Evolutionary conservation across 2,113 vertebrate genomes (phyloP), one percentile per base, ranked within the genome.

Genomic region (Clarias batrachus): DNA sequence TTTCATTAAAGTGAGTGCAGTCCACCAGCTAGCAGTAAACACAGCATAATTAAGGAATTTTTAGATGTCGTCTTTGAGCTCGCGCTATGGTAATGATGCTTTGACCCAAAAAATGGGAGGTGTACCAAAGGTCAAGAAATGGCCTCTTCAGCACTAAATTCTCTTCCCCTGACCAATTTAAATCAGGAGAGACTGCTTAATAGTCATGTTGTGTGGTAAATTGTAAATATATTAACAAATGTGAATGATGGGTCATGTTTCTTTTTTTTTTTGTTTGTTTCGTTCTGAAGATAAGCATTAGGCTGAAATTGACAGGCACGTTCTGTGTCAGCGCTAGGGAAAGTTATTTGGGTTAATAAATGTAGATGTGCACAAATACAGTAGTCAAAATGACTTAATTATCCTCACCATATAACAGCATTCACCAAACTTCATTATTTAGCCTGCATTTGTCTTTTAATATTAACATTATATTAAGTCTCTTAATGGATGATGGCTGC

Each of bases 81-180:
- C 97, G 97, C 97, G 97, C 97, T 98, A 98, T 97, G 97, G 97
- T 99, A 98, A 99, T 98, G 96, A 98, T 97, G 96, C 96, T 97
- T 95, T 97, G 97, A 98, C 97, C 97, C 96, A 95, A 96, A 96
- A 96, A 96, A 95, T 93, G 95, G 95, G 95, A 96, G 94, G 95
- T 96, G 95, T 96, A 97, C 94, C 95, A 96, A 95, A 96, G 97
- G 98, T 99, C 97, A 97, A 96, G 96, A 96, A 97, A 98, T 96
- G 96, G 97, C 96, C 96, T 96, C 94, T 90, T 94, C 94, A 96
- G 96, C 96, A 96, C 97, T 97, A 97, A 97, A 97, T 97, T 97
- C 95, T 96, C 96, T 96, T 97, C 96, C 95, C 96, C 95, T 96
- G 96, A 96, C 96, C 96, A 96, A 96, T 97, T 98, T 96, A 98